These are phyloP conservation scores for Dasypogon diadema DNA, from an alignment of 2,888 invertebrate genomes.

Conservation along the genomic window DNA sequence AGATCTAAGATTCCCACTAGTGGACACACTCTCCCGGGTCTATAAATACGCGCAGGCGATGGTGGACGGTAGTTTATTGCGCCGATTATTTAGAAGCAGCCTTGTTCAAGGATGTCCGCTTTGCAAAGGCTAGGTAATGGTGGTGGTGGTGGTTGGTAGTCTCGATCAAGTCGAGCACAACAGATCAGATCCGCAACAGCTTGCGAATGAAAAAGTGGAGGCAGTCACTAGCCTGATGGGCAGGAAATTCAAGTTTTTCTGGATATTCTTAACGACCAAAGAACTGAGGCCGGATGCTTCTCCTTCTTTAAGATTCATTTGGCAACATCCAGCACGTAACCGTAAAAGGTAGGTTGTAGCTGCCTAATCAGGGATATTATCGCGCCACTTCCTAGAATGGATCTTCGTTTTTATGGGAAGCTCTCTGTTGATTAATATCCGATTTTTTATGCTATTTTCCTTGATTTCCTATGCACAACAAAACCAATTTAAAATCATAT, in stretches of 20 bases:
- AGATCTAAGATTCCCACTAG: slow-evolving; percentile 32
- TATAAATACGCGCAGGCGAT: slow-evolving; percentile 22
- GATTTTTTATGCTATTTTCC: too few relatives aligned
- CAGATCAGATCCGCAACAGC: slow-evolving; percentile 52
- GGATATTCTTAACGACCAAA: slow-evolving; percentile 34
- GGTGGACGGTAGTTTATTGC: background rate
- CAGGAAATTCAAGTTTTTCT: slow-evolving; percentile 60
- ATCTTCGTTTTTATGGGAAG: too few relatives aligned
- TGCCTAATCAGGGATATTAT: background rate
- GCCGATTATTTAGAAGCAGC: background rate
- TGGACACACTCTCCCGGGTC: background rate
- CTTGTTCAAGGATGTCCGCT: slow-evolving; percentile 40
- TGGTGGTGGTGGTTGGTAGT: slow-evolving; percentile 4
- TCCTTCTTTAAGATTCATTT: background rate
- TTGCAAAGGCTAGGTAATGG: background rate
- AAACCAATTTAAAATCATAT: too few relatives aligned
- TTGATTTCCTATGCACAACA: too few relatives aligned
- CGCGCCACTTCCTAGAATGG: too few relatives aligned
- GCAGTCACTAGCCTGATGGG: slow-evolving; percentile 59
- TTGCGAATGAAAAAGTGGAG: slow-evolving; percentile 60
- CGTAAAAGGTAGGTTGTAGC: slow-evolving; percentile 8
- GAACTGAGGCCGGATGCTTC: slow-evolving; percentile 34
- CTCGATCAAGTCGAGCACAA: slow-evolving; percentile 17
- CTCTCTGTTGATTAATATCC: too few relatives aligned
- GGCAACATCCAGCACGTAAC: background rate